Conservation (phyloP, 2,888 invertebrate genomes). For the Lumbricus terrestris region DNA sequence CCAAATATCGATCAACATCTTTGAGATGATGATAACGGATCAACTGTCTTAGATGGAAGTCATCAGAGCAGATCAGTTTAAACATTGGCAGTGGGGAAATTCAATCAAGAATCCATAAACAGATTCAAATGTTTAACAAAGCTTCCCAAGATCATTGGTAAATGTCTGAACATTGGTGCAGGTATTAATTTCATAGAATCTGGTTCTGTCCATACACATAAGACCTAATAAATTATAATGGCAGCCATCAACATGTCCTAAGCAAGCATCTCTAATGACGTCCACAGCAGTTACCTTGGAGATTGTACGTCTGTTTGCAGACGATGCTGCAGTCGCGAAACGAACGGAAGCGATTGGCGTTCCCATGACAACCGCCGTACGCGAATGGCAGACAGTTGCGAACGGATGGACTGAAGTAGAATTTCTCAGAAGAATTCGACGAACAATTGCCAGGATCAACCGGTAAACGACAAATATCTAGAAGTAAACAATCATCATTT, state of each 20-base stretch:
- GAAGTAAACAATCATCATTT: no score
- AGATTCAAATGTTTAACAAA: no score
- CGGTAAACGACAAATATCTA: slow-evolving; percentile 44
- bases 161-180: no score
- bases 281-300: neutral
- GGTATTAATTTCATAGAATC: neutral
- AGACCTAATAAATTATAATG: neutral
- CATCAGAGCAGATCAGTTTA: no score
- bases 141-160: no score
- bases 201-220: neutral
- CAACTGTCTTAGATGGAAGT: no score
- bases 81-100: no score
- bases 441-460: slow-evolving; percentile 43
- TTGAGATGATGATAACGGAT: no score
- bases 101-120: no score
- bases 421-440: slow-evolving; percentile 31
- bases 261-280: neutral
- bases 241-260: no score
- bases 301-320: slow-evolving; percentile 11
- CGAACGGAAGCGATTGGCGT: slow-evolving; percentile 33
- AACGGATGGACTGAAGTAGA: slow-evolving; percentile 31
- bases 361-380: slow-evolving; percentile 37
- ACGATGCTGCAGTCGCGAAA: neutral
- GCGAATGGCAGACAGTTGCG: slow-evolving; percentile 36
- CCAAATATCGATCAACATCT: no score